Evolutionary conservation across 2,797 vertebrate genomes (phyloP), one percentile per base, ranked within the genome.

Genomic region (Sebastes kiyomatsui): DNA sequence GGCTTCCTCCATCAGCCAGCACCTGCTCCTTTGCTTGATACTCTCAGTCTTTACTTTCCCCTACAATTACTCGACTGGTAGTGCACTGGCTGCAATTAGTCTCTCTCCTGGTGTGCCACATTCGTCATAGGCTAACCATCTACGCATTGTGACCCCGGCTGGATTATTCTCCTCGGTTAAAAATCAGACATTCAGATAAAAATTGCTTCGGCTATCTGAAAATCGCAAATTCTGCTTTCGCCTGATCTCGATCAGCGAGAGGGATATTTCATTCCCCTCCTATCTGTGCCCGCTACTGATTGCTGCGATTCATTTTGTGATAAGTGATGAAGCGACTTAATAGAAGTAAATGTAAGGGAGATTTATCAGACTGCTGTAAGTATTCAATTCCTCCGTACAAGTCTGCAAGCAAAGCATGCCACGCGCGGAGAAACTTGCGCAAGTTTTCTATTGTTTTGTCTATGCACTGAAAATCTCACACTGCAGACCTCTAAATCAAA

Each of bases 1-100:
- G 87, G 86, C 92, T 93, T 94, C 93, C 93, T 88, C 92, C 93
- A 91, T 94, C 93, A 92, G 88, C 87, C 76, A 93, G 92, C 95
- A 96, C 95, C 95, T 96, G 95, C 94, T 95, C 94, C 94, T 90
- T 88, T 84, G 79, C 82, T 81, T 42, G 66, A 87, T 88, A 78
- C 86, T 87, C 80, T 72, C 87, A 67, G 70, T 86, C 85, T 93
- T 92, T 89, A 89, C 88, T 91, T 87, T 80, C 78, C 86, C 80
- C 87, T 79, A 82, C 90, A 93, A 94, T 93, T 91, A 93, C 82
- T 85, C 38, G 75, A 87, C 87, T 87, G 88, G 84, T 90, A 82
- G 83, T 54, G 77, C 67, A 73, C 84, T 55, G 81, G 23, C 91
- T 85, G 81, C 84, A 90, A 93, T 93, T 93, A 92, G 88, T 85